These are phyloP conservation scores for Conops quadrifasciatus DNA, from an alignment of 2,888 invertebrate species.

Conservation along the genomic window DNA sequence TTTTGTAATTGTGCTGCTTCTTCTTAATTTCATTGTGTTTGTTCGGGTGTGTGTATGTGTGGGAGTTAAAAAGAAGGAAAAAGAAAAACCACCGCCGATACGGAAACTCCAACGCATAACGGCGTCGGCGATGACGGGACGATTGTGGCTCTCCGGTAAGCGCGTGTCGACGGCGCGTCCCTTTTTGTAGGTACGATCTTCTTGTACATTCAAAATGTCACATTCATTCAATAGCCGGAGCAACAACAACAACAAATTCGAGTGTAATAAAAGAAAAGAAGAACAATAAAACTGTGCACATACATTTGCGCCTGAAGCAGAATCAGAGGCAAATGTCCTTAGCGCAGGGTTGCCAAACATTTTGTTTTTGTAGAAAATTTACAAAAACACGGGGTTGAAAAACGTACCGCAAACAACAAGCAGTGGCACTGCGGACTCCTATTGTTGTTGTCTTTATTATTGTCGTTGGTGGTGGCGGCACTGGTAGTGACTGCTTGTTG, in stretches of 20 bases:
- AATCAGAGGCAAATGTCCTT: constrained; percentile 24
- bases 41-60: too few species aligned
- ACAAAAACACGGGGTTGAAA: constrained; percentile 27
- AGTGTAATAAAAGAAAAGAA: constrained; percentile 2
- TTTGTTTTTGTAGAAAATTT: constrained; percentile 6
- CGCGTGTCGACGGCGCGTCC: not conserved
- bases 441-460: not conserved
- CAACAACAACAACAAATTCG: not conserved
- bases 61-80: too few species aligned
- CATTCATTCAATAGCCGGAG: constrained; percentile 4
- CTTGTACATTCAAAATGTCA: not conserved
- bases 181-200: not conserved
- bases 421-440: not conserved
- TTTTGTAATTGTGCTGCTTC: too few species aligned
- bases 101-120: too few species aligned
- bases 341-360: constrained; percentile 29
- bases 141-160: too few species aligned
- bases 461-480: not conserved
- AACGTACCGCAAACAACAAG: not conserved
- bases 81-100: too few species aligned
- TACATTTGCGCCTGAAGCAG: not conserved
- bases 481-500: not conserved
- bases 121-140: too few species aligned
- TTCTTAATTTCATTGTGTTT: too few species aligned
- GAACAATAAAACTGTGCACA: constrained; percentile 25